Percentiles rank a stretch among this genome's conserved stretches.
These are phyloP conservation scores for Pollimyrus isidori DNA, from an alignment of 2,113 vertebrate species.

Conservation along the genomic window DNA sequence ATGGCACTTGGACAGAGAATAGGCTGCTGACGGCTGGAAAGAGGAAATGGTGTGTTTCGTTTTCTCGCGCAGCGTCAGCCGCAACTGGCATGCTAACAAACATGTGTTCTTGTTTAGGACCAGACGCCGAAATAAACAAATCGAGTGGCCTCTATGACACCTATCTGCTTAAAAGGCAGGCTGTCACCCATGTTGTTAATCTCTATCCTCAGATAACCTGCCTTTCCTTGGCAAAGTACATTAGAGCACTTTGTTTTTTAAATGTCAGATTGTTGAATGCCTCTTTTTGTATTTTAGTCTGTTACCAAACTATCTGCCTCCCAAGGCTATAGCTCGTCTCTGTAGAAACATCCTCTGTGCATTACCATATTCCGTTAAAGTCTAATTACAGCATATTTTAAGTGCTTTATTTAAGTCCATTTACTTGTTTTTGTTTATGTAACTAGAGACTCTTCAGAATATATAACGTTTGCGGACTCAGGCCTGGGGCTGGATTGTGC, in stretches of 20 bases:
- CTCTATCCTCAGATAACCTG: neutral
- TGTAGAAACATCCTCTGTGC: neutral
- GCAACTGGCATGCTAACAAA: conserved; percentile 41
- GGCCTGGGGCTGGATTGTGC: neutral
- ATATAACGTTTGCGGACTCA: neutral
- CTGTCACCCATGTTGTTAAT: neutral
- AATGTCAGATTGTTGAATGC: neutral
- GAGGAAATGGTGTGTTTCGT: conserved; percentile 56
- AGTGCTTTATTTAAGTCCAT: neutral
- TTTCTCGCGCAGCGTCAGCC: conserved; percentile 35
- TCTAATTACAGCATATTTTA: neutral
- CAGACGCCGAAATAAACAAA: conserved; percentile 54
- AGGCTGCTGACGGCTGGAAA: conserved; percentile 55
- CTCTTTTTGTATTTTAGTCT: neutral
- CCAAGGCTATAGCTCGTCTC: neutral
- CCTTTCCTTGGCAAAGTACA: neutral
- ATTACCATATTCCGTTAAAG: neutral
- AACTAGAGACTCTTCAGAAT: neutral
- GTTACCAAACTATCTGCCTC: neutral
- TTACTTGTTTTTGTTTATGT: neutral
- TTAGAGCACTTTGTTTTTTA: neutral
- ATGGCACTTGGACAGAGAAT: conserved; percentile 31
- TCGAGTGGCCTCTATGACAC: conserved; percentile 37
- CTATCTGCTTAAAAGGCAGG: conserved; percentile 42
- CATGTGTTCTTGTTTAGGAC: conserved; percentile 52